Percentiles rank a stretch among this genome's conserved stretches.
Conservation (phyloP, 2,797 vertebrate genomes). For the Tinamus major region DNA sequence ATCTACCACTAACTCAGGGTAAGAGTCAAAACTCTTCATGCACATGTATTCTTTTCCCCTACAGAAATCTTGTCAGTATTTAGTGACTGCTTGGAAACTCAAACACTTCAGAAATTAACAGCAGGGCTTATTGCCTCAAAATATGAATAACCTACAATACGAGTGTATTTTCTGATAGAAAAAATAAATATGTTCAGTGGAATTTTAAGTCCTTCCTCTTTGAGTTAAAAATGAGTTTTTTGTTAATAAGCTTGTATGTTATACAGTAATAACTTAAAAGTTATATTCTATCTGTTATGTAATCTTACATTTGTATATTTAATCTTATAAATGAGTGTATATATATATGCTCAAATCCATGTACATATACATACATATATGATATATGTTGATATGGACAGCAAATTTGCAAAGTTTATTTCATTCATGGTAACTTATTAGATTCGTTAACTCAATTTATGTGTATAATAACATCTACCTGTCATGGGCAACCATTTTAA, state of each 20-base stretch:
- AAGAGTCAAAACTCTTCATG: slow-evolving; percentile 24
- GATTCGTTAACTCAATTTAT: neutral
- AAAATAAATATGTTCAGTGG: neutral
- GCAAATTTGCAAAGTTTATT: neutral
- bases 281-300: neutral
- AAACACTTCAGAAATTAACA: neutral
- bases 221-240: neutral
- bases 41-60: neutral
- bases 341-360: neutral
- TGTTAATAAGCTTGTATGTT: rapidly evolving
- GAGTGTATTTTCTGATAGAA: neutral
- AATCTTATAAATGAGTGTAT: too few relatives aligned
- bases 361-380: neutral
- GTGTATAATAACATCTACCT: neutral
- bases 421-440: neutral
- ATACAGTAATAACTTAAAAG: neutral
- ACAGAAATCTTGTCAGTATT: neutral
- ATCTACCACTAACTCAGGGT: slow-evolving; percentile 85
- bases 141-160: neutral
- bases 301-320: neutral
- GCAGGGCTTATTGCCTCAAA: neutral
- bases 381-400: neutral
- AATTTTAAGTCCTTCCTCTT: neutral
- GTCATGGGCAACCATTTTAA: neutral
- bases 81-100: neutral